Evolutionary conservation across 2,888 invertebrate genomes (phyloP), one percentile per base, ranked within the genome.

Genomic region (Nudaria mundana): DNA sequence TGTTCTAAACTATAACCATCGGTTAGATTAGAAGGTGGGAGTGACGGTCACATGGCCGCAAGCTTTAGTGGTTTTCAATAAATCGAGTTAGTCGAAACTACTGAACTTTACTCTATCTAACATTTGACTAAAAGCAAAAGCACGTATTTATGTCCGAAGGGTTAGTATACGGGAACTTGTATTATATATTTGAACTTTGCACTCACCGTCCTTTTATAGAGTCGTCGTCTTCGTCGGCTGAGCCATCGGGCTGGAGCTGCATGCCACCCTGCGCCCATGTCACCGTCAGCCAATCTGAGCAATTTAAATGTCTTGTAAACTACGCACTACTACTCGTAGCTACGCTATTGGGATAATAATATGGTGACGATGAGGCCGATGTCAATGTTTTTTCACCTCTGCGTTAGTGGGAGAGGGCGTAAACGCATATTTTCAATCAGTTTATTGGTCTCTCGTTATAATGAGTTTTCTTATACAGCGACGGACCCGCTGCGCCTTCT

Each of bases 201-300:
- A 59, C 78, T 76, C 8, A 89, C 89, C 88, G 75, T 56, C 76
- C 81, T 47, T 81, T 81, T 49, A 69, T 74, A 5, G 82, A 71
- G 62, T 88, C 85, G 39, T 35, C 36, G 11, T 68, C 65, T 50
- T 82, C 81, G 45, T 72, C 74, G 31, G 56, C 66, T 18, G 63
- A 62, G 30, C 65, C 72, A 48, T 76, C 76, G 24, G 77, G 59
- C 48, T 83, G 87, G 38, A 89, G 67, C 41, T 84, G 83, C 81
- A 84, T 86, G 44, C 89, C 81, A 43, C 88, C 81, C 57, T 89
- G 89, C 56, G 88, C 83, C 89, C 89, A 89, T 55, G 89, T 88
- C 72, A 89, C 89, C 42, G 89, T 88, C 63, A 89, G 77, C 89
- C 89, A 89, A 71, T 89, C 89, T 89, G 71, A 0, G 70, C 56